Evolutionary conservation across 2,888 invertebrate genomes (phyloP).

Genomic region (Actias luna): DNA sequence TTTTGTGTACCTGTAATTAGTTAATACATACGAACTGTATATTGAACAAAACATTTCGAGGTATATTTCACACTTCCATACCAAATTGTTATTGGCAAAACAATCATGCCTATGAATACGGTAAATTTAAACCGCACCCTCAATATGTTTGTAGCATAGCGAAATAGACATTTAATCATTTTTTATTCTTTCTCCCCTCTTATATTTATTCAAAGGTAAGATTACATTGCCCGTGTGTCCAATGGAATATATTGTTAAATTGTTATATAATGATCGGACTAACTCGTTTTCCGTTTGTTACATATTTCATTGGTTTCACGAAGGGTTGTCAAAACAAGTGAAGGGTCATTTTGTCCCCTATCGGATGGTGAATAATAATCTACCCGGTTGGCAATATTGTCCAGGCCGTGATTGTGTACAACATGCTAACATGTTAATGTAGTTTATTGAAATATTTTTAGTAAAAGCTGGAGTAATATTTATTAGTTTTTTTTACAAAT

Average conservation of each 20-base stretch:
- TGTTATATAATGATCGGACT: constrained; percentile 15
- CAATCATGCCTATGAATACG: too few species aligned
- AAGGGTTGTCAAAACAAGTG: constrained; percentile 55
- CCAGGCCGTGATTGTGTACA: constrained; percentile 36
- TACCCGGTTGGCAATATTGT: constrained; percentile 36
- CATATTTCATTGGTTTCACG: constrained; percentile 30
- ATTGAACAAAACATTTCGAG: too few species aligned
- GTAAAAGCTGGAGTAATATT: not conserved
- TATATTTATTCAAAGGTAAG: not conserved
- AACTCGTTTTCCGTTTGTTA: constrained; percentile 55
- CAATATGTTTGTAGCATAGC: not conserved
- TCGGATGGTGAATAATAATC: constrained; percentile 52
- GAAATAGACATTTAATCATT: not conserved
- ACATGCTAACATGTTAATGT: constrained; percentile 11
- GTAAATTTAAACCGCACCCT: not conserved
- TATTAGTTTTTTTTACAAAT: not conserved
- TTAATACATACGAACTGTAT: too few species aligned
- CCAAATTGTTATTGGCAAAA: too few species aligned
- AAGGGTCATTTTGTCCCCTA: constrained; percentile 54
- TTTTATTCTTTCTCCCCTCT: not conserved
- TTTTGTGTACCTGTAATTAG: too few species aligned
- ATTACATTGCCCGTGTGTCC: constrained; percentile 30
- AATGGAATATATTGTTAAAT: constrained; percentile 59
- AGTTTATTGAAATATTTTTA: constrained; percentile 4
- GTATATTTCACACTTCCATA: too few species aligned